These are phyloP conservation scores for Mylabris phalerata DNA, from an alignment of 1,140 invertebrate genomes.

Conservation along the genomic window DNA sequence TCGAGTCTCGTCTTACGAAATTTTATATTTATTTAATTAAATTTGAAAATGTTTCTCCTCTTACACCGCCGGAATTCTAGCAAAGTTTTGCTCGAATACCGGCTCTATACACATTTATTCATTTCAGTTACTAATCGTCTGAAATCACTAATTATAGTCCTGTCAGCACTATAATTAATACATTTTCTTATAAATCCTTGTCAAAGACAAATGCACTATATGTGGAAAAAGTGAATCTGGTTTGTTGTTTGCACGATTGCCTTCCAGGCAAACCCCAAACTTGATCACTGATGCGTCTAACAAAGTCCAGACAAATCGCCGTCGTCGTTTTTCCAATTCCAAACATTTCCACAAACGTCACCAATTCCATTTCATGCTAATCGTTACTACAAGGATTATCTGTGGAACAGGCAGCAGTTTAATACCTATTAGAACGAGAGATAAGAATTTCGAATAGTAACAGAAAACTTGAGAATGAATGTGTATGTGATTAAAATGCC, in stretches of 20 bases:
- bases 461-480: too few species aligned
- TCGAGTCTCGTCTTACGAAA: too few species aligned
- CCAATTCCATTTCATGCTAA: not conserved
- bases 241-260: conserved; percentile 5
- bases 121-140: not conserved
- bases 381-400: not conserved
- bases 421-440: not conserved
- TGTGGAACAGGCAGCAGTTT: not conserved
- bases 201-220: conserved; percentile 11
- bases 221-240: conserved; percentile 5
- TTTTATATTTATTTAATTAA: too few species aligned
- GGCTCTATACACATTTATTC: not conserved
- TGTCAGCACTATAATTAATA: conserved; percentile 8
- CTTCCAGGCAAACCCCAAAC: not conserved
- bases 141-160: not conserved
- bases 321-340: not conserved
- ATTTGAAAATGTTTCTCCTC: too few species aligned
- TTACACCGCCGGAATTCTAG: not conserved
- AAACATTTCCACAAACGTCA: not conserved
- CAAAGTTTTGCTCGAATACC: not conserved
- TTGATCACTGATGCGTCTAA: conserved; percentile 5
- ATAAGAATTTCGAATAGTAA: too few species aligned
- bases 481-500: too few species aligned
- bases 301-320: not conserved
- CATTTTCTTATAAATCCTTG: conserved; percentile 6